Evolutionary conservation across 1,140 invertebrate species (phyloP), one percentile per base, ranked within the genome.

Genomic region (Notospermus geniculatus): DNA sequence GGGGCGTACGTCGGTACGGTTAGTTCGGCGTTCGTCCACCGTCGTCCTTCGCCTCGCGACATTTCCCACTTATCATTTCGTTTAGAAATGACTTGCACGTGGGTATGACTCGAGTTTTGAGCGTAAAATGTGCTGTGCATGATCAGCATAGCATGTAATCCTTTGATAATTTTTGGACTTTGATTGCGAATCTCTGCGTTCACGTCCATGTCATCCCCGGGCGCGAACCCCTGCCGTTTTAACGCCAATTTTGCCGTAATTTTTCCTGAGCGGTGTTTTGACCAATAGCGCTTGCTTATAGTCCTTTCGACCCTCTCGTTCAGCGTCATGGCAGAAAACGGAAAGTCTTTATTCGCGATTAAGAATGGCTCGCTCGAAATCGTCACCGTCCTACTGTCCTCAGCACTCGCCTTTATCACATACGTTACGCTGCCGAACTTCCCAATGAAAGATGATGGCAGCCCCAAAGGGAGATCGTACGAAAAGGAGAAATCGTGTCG

Each of bases 391-490:
- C 52, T 46, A 39, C 70, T 70, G 19, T 76, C 75, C n/a, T 72
- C 74, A 15, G 77, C 61, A 1, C 64, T 66, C 11, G 71, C 78
- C 65, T 78, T 79, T 17, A 80, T 62, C 25, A 80, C 73, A 61
- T 81, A 81, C 9, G 79, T 79, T 11, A 81, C 72, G 68, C 77
- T 81, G 32, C 79, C 79, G 60, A 68, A 78, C 60, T 80, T 80
- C 46, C 79, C 79, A 62, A 80, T 81, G 63, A 74, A 81, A 1
- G 79, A 80, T 11, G 77, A 78, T 0, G 79, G 79, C 0, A 81
- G 65, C 57, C 74, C 76, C 0, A 72, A 66, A 0, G 75, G 74
- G 0, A 81, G 72, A 36, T 67, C 61, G 55, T 79, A 80, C 27
- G 73, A 69, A 59, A 81, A 77, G 1, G 74, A 69, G 60, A 77